Evolutionary conservation across 2,113 vertebrate genomes (phyloP).

Genomic region (Dermatemys mawii): DNA sequence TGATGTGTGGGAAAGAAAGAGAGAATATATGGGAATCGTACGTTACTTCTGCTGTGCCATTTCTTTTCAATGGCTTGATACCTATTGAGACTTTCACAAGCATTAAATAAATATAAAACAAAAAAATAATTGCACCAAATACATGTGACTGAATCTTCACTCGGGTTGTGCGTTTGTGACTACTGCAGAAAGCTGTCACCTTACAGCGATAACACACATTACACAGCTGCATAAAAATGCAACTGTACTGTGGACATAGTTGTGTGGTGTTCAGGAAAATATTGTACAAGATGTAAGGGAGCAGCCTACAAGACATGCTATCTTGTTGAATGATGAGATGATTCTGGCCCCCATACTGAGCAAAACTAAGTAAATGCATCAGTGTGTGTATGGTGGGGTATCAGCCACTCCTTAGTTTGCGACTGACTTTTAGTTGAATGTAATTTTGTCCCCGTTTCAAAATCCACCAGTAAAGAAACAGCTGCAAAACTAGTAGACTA

Average conservation of each 20-base stretch:
- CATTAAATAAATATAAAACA: constrained; percentile 12
- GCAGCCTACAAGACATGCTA: constrained; percentile 55
- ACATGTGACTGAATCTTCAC: not conserved
- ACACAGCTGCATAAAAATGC: not conserved
- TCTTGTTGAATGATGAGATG: constrained; percentile 48
- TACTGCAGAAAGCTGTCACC: not conserved
- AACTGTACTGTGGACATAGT: not conserved
- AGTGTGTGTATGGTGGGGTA: constrained; percentile 21
- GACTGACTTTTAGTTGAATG: not conserved
- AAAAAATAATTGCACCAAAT: constrained; percentile 23
- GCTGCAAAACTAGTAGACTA: not conserved
- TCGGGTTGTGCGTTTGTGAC: not conserved
- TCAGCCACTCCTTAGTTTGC: not conserved
- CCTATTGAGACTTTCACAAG: not conserved
- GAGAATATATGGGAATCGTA: not conserved
- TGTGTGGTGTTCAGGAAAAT: constrained; percentile 22
- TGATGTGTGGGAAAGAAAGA: not conserved
- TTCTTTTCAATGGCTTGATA: not conserved
- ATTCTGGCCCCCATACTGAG: constrained; percentile 23
- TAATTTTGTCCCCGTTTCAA: constrained; percentile 4
- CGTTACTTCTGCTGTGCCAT: not conserved
- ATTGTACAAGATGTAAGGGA: constrained; percentile 12
- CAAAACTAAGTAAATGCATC: constrained; percentile 57
- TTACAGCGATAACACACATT: not conserved
- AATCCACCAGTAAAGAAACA: not conserved